Evolutionary conservation across 2,113 vertebrate genomes (phyloP).

Genomic region (Chascanopsetta lugubris): DNA sequence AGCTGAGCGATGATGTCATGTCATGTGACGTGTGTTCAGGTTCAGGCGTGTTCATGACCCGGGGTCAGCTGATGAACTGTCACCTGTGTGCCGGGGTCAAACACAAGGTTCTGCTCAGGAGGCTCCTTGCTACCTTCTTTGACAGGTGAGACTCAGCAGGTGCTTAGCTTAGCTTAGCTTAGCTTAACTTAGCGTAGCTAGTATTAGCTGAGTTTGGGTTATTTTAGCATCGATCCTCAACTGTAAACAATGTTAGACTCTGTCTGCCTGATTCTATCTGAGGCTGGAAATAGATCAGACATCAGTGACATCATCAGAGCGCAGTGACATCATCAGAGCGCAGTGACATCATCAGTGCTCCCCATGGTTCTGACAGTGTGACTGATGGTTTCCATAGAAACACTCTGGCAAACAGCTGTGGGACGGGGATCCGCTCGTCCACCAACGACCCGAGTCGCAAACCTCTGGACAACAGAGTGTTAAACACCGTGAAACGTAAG

Average conservation of each 20-base stretch:
- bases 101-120: conserved; percentile 93
- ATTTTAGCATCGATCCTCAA: too few species aligned
- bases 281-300: background rate
- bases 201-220: too few species aligned
- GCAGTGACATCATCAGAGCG: background rate
- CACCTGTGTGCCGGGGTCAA: conserved; percentile 95
- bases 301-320: background rate
- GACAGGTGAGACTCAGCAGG: conserved; percentile 83
- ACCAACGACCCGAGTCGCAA: conserved; percentile 95
- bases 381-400: conserved; percentile 84
- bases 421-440: conserved; percentile 95
- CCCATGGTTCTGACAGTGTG: conserved; percentile 61
- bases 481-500: conserved; percentile 96
- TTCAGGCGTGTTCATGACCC: conserved; percentile 93
- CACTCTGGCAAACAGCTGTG: conserved; percentile 95
- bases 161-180: background rate
- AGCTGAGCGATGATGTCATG: background rate
- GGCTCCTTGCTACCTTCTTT: conserved; percentile 95
- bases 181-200: too few species aligned
- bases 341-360: too few species aligned
- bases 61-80: conserved; percentile 98
- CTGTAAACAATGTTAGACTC: background rate
- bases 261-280: too few species aligned
- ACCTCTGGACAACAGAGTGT: conserved; percentile 93
- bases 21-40: conserved; percentile 77